Evolutionary conservation across 2,113 vertebrate genomes (phyloP).

Genomic region (Pagrus major): DNA sequence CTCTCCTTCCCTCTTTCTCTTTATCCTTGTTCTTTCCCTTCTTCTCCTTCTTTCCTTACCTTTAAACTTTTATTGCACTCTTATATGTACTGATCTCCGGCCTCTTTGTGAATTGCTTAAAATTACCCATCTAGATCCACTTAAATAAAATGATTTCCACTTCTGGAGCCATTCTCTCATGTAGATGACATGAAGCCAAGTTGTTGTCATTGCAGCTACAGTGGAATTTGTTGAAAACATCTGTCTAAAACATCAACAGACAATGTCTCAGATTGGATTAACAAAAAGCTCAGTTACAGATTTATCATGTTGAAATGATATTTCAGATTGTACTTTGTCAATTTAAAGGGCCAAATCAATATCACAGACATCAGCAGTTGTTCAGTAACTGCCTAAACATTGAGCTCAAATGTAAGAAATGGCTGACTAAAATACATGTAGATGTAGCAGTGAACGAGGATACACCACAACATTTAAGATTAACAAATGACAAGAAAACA

Average conservation of each 20-base stretch:
- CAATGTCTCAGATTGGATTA: not conserved
- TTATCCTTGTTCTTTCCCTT: not conserved
- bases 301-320: not conserved
- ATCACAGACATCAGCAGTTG: not conserved
- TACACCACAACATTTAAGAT: not conserved
- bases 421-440: not conserved
- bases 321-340: not conserved
- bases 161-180: not conserved
- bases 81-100: not conserved
- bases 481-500: not conserved
- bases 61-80: slow-evolving; percentile 14
- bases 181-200: not conserved
- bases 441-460: not conserved
- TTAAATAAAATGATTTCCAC: not conserved
- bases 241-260: not conserved
- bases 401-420: not conserved
- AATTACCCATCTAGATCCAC: not conserved
- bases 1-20: not conserved
- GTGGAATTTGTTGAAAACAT: not conserved
- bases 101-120: not conserved
- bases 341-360: not conserved
- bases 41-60: not conserved
- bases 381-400: not conserved
- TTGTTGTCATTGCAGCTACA: not conserved
- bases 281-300: not conserved